Evolutionary conservation across 2,113 vertebrate species (phyloP).

Genomic region (Galbula dea): DNA sequence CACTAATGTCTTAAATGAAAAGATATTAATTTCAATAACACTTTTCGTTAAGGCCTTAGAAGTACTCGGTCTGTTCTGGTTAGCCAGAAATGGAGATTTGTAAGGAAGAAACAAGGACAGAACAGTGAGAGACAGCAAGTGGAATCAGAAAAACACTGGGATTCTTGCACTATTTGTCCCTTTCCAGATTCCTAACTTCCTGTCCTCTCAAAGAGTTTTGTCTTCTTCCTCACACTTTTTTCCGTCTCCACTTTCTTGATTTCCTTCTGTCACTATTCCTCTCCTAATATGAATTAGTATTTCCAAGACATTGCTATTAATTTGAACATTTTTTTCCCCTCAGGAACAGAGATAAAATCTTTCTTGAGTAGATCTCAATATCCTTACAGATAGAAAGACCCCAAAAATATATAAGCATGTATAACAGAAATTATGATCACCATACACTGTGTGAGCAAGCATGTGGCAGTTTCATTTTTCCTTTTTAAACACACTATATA

Average conservation of each 20-base stretch:
- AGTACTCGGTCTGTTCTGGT: neutral
- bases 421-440: neutral
- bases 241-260: neutral
- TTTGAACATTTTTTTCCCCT: no score
- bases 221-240: neutral
- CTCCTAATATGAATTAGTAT: neutral
- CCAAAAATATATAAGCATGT: neutral
- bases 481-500: neutral
- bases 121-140: neutral
- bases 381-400: neutral
- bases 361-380: neutral
- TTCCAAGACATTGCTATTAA: neutral
- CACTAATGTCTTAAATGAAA: neutral
- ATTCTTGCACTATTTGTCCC: neutral
- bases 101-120: neutral
- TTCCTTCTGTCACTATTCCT: neutral
- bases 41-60: neutral
- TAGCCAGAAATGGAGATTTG: neutral
- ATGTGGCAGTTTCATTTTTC: neutral
- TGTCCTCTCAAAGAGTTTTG: neutral
- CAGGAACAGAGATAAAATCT: neutral
- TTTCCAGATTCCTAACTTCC: neutral
- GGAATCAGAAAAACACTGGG: neutral
- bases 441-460: neutral
- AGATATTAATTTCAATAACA: neutral